A percentile compares a stretch with the other conserved stretches of the same genome.
Evolutionary conservation across 2,113 vertebrate species (phyloP).

Genomic region (Pseudonaja textilis): DNA sequence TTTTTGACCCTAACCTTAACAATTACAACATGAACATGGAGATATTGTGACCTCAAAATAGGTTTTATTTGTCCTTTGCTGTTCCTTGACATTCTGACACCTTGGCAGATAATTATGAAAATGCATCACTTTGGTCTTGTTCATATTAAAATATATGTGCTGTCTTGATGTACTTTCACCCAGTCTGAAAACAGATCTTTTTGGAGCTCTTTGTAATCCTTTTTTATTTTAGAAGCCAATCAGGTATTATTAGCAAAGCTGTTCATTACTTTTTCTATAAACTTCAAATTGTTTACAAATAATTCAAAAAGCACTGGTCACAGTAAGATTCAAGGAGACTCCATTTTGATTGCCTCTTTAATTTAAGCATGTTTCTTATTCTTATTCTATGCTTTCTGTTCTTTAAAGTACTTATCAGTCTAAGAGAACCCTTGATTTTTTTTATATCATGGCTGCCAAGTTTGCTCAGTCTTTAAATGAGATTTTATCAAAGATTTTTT

Average conservation of each 20-base stretch:
- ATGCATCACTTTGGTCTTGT: not conserved
- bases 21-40: not conserved
- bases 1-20: not conserved
- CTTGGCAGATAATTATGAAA: not conserved
- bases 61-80: not conserved
- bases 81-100: not conserved
- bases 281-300: not conserved
- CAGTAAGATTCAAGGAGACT: not conserved
- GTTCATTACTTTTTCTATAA: not conserved
- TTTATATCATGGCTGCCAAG: not conserved
- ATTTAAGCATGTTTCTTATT: not conserved
- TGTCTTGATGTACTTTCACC: not conserved
- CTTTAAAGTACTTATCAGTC: not conserved
- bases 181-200: not conserved
- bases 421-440: not conserved
- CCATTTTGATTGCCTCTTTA: not conserved
- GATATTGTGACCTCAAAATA: not conserved
- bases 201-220: not conserved
- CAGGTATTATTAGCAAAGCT: not conserved
- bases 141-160: not conserved
- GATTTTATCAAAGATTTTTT: not conserved
- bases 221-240: not conserved
- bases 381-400: not conserved
- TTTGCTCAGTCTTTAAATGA: not conserved
- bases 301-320: not conserved